Base-by-base conservation (phyloP, 2,797 vertebrate species). In the Sebastes vulpes region DNA sequence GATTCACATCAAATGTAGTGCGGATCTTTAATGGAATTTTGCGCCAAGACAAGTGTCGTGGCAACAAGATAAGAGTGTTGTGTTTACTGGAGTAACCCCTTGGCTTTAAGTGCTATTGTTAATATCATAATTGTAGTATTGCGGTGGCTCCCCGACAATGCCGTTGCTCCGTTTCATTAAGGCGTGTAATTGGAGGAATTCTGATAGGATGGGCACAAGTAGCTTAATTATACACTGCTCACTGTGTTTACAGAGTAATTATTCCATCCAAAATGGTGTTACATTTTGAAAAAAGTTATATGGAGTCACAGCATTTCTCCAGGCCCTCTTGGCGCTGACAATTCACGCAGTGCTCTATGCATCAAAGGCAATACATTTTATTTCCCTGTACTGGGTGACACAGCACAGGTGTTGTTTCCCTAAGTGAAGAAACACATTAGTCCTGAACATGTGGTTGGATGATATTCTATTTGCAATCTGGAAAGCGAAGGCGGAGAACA, bases 121-220 rank as follows among this genome's bases (percentile, higher is more conserved):
- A 94, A 96, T 95, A 95, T 96, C 93, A 89, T 96, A 96, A 96
- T 96, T 96, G 95, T 95, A 94, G 95, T 95, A 95, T 95, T 94
- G 94, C 84, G 74, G 90, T 88, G 88, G 94, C 93, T 95, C 94
- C 90, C 92, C 91, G 90, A 96, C 96, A 95, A 94, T 96, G 93
- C 75, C 64, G 88, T 92, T 94, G 93, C 94, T 94, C 93, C 84
- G 91, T 96, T 96, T 96, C 96, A 96, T 96, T 96, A 97, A 96
- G 95, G 96, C 95, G 93, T 96, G 95, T 97, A 97, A 96, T 97
- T 96, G 96, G 92, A 96, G 94, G 93, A 94, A 96, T 97, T 97
- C 94, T 95, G 96, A 96, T 97, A 96, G 95, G 95, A 94, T 94
- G 93, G 96, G 95, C 94, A 94, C 93, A 96, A 96, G 95, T 94